Evolutionary conservation across 2,113 vertebrate species (phyloP).

Genomic region (Dasyornis broadbenti): DNA sequence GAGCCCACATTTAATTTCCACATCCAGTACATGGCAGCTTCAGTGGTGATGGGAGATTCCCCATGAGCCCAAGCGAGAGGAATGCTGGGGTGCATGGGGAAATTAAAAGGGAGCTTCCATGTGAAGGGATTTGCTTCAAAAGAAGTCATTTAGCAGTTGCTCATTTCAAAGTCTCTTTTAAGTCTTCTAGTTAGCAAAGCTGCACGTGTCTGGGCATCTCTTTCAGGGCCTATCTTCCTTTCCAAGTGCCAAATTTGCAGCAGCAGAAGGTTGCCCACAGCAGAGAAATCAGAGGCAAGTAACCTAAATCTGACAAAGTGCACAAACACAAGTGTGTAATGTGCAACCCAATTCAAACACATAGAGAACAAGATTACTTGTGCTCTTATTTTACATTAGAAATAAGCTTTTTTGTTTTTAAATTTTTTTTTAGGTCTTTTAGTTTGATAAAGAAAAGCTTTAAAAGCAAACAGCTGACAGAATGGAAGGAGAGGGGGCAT

Average conservation of each 20-base stretch:
- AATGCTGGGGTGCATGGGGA: rapidly evolving
- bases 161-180: neutral
- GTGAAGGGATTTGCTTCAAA: neutral
- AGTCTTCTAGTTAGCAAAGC: neutral
- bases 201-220: neutral
- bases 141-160: neutral
- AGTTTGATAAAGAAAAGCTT: neutral
- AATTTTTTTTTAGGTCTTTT: neutral
- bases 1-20: neutral
- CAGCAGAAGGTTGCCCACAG: neutral
- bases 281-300: neutral
- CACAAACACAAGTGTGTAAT: neutral
- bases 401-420: neutral
- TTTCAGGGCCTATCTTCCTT: neutral
- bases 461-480: neutral
- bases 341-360: neutral
- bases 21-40: neutral
- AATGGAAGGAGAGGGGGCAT: neutral
- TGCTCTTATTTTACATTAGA: neutral
- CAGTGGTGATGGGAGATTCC: neutral
- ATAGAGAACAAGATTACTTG: neutral
- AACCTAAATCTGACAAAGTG: neutral
- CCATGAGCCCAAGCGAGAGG: rapidly evolving
- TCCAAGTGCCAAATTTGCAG: neutral
- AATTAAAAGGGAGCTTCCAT: neutral